phyloP scores from a whole-genome alignment of 1,140 invertebrate species.

The Argopecten irradians region DNA sequence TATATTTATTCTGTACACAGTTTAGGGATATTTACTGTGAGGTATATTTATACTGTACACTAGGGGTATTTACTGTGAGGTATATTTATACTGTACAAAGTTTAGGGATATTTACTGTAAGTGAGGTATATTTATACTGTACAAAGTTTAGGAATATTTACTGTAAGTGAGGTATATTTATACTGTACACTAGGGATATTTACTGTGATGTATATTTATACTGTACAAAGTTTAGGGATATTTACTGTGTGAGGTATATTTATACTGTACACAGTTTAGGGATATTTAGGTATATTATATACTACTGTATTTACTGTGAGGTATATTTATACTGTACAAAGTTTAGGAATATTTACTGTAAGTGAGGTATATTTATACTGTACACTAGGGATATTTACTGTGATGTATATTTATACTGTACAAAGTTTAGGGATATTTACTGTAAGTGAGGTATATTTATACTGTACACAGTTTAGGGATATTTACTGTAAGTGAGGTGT shows the following conservation, averaged over 20 bases:
- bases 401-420: no score
- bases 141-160: no score
- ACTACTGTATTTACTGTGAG: not conserved
- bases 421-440: not conserved
- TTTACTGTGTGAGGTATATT: not conserved
- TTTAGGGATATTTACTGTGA: no score
- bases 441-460: not conserved
- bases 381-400: not conserved
- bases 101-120: not conserved
- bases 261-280: not conserved
- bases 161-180: not conserved
- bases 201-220: not conserved
- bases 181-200: no score
- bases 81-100: not conserved
- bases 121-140: no score
- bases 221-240: no score
- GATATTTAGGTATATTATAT: not conserved
- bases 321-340: no score
- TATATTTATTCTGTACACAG: no score
- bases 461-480: no score
- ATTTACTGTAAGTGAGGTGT: not conserved
- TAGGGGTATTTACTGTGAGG: not conserved
- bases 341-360: not conserved
- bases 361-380: no score
- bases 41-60: not conserved